These are phyloP conservation scores for Drymonia ruficornis DNA, from an alignment of 2,888 invertebrate species.

Conservation along the genomic window DNA sequence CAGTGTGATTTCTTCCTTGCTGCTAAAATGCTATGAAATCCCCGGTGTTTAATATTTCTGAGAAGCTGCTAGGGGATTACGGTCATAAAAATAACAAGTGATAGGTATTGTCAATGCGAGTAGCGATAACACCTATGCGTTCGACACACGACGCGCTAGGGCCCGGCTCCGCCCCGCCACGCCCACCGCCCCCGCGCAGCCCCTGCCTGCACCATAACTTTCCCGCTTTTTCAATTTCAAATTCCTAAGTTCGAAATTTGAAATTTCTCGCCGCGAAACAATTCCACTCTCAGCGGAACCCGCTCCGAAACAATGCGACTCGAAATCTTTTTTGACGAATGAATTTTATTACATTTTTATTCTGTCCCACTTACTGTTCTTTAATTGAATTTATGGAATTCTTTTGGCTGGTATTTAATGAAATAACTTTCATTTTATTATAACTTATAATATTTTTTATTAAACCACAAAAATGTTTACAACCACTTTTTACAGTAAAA, in stretches of 20 bases:
- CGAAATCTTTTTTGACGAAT: slow-evolving; percentile 22
- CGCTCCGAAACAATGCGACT: slow-evolving; percentile 51
- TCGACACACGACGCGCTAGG: slow-evolving; percentile 41
- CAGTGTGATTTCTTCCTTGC: too few relatives aligned
- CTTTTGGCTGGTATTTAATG: neutral
- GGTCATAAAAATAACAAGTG: neutral
- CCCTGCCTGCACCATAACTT: slow-evolving; percentile 47
- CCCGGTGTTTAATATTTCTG: too few relatives aligned
- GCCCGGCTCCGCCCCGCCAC: slow-evolving; percentile 55
- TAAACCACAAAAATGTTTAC: neutral
- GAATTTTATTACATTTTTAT: slow-evolving; percentile 15
- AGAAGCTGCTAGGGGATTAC: too few relatives aligned
- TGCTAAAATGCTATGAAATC: too few relatives aligned
- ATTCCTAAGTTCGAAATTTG: slow-evolving; percentile 62
- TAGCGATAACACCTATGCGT: slow-evolving; percentile 45
- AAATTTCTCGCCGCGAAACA: slow-evolving; percentile 66
- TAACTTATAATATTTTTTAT: neutral
- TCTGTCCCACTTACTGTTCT: neutral
- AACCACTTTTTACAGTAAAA: neutral
- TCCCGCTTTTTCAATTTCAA: slow-evolving; percentile 64
- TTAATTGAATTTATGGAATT: neutral
- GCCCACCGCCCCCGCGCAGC: slow-evolving; percentile 58
- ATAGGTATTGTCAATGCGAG: slow-evolving; percentile 24
- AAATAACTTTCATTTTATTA: neutral
- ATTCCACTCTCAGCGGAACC: slow-evolving; percentile 50